phyloP scores from a whole-genome alignment of 2,888 invertebrate genomes.

The Pristionchus exspectatus region DNA sequence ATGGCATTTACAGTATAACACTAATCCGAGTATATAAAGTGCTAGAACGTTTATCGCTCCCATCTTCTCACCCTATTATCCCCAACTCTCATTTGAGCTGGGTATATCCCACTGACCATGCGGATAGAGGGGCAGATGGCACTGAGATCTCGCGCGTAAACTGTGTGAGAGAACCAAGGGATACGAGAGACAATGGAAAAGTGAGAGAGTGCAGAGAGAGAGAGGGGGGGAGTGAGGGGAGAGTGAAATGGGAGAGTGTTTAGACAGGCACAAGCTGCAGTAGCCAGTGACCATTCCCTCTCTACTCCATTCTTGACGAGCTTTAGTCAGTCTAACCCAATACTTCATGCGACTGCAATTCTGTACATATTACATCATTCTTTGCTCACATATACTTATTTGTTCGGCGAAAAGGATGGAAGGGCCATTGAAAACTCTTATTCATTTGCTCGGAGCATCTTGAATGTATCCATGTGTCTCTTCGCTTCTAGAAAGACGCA shows the following conservation, averaged over 20 bases:
- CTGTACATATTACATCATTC: not conserved
- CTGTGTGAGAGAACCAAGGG: not conserved
- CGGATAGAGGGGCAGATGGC: constrained; percentile 29
- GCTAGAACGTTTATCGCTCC: not conserved
- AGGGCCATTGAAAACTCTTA: not conserved
- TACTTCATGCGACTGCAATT: not conserved
- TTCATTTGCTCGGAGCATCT: not conserved
- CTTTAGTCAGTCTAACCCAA: not conserved
- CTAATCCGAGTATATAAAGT: too few species aligned
- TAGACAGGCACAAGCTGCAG: not conserved
- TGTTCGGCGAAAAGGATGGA: too few species aligned
- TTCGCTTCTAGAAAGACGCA: constrained; percentile 30
- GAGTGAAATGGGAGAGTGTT: constrained; percentile 27
- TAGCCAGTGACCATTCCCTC: constrained; percentile 24
- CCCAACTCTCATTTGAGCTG: not conserved
- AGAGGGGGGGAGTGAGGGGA: not conserved
- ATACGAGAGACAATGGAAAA: constrained; percentile 15
- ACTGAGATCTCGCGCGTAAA: not conserved
- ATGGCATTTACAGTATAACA: too few species aligned
- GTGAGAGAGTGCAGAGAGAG: constrained; percentile 2
- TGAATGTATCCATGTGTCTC: constrained; percentile 15
- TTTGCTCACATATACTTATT: not conserved
- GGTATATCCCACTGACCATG: not conserved
- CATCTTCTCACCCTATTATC: not conserved
- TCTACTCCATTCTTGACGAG: not conserved